Conservation (phyloP, 2,888 invertebrate genomes). For the Hirtodrosophila alboralis region DNA sequence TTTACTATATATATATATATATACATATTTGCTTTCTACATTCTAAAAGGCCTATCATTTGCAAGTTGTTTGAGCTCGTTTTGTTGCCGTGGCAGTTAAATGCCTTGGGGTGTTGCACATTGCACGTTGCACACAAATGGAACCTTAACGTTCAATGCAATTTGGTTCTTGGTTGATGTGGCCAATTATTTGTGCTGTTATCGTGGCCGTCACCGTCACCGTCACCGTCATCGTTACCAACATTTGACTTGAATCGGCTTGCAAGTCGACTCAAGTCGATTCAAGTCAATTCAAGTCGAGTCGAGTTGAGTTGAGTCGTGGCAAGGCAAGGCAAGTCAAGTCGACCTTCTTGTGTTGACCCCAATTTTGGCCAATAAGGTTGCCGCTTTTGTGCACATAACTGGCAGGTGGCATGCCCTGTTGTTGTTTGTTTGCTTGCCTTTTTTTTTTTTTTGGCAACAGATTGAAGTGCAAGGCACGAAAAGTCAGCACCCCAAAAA, state of each 20-base stretch:
- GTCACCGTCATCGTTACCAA: conserved; percentile 14
- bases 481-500: conserved; percentile 2
- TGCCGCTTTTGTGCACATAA: conserved; percentile 47
- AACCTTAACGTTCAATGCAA: conserved; percentile 71
- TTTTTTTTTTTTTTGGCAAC: conserved; percentile 50
- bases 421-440: conserved; percentile 15
- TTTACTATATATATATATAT: too few species aligned
- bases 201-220: conserved; percentile 61
- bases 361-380: conserved; percentile 71
- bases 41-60: conserved; percentile 11
- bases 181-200: conserved; percentile 76
- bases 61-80: conserved; percentile 5
- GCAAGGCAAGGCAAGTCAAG: conserved; percentile 9
- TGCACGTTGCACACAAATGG: conserved; percentile 23
- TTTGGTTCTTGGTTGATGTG: conserved; percentile 55
- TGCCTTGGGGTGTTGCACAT: conserved; percentile 25
- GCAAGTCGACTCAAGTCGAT: conserved; percentile 5
- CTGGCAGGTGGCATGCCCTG: conserved; percentile 49
- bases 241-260: conserved; percentile 13
- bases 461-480: conserved; percentile 49
- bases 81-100: neutral
- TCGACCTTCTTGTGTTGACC: conserved; percentile 75
- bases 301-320: neutral
- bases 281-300: conserved; percentile 23
- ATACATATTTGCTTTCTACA: too few species aligned